Evolutionary conservation across 2,888 invertebrate genomes (phyloP).

Genomic region (Spicauda simplicius): DNA sequence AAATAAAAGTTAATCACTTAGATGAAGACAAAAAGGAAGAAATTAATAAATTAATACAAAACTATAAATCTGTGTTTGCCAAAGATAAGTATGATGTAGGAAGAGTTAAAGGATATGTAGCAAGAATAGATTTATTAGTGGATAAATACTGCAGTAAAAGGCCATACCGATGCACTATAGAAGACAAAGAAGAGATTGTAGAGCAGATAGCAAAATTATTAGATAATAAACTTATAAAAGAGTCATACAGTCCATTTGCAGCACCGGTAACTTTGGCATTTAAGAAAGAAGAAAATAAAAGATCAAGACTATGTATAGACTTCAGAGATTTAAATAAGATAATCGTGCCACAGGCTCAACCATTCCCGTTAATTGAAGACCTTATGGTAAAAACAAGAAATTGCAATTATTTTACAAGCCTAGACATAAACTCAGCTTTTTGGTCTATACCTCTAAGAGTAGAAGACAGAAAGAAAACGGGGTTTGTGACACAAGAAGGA

Average conservation of each 20-base stretch:
- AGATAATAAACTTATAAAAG: constrained; percentile 43
- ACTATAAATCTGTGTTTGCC: too few relatives aligned
- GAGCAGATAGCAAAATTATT: constrained; percentile 41
- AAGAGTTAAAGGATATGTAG: constrained; percentile 39
- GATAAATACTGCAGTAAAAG: constrained; percentile 44
- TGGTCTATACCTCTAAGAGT: constrained; percentile 55
- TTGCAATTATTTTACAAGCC: too few relatives aligned
- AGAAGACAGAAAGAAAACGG: constrained; percentile 51
- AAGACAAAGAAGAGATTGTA: constrained; percentile 45
- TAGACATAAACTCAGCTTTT: too few relatives aligned
- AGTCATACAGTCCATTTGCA: constrained; percentile 47
- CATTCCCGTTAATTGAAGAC: too few relatives aligned
- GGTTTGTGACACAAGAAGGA: constrained; percentile 46
- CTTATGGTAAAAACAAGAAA: too few relatives aligned
- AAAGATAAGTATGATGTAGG: constrained; percentile 42
- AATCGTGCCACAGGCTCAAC: too few relatives aligned
- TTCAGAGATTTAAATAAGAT: too few relatives aligned
- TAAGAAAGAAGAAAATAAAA: constrained; percentile 42
- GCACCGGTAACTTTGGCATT: constrained; percentile 40
- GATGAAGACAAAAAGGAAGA: too few relatives aligned
- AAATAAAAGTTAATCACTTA: too few relatives aligned
- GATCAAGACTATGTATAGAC: constrained; percentile 48
- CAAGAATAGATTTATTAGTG: constrained; percentile 40
- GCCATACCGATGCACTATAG: constrained; percentile 42
- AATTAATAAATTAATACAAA: too few relatives aligned